Percentiles rank a stretch among this genome's conserved stretches.
phyloP scores from a whole-genome alignment of 1,140 invertebrate genomes.

The Heliothis virescens region DNA sequence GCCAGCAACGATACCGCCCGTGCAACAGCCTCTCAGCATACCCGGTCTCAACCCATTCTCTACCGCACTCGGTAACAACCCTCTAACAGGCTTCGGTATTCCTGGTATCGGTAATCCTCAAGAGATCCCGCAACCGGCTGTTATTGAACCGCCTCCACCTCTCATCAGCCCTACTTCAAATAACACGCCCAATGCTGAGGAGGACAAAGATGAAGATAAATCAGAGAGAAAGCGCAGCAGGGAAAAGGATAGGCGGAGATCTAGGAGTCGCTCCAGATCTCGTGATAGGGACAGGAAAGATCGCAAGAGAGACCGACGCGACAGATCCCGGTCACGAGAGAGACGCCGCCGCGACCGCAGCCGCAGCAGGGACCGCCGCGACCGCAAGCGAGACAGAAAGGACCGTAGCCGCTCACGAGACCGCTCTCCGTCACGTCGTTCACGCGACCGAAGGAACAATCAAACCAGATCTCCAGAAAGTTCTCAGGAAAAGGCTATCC shows the following conservation, averaged over 20 bases:
- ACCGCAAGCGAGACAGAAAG: conserved; percentile 85
- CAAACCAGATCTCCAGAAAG: conserved; percentile 80
- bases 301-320: conserved; percentile 85
- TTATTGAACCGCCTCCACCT: conserved; percentile 81
- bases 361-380: conserved; percentile 86
- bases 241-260: conserved; percentile 74
- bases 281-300: conserved; percentile 82
- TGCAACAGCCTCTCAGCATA: conserved; percentile 20
- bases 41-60: conserved; percentile 63
- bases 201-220: conserved; percentile 77
- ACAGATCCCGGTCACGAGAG: conserved; percentile 84
- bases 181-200: conserved; percentile 62
- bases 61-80: conserved; percentile 66
- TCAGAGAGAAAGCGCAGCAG: conserved; percentile 71
- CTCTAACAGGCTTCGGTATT: conserved; percentile 70
- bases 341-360: conserved; percentile 85
- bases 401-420: conserved; percentile 85
- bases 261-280: conserved; percentile 77
- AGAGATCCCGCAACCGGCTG: conserved; percentile 81
- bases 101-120: conserved; percentile 78
- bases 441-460: conserved; percentile 72
- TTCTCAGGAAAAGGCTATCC: conserved; percentile 64
- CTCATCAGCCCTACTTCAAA: conserved; percentile 68
- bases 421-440: conserved; percentile 70
- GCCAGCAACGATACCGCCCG: conserved; percentile 45